Base-by-base conservation (phyloP, 2,113 vertebrate species). In the Archocentrus centrarchus region DNA sequence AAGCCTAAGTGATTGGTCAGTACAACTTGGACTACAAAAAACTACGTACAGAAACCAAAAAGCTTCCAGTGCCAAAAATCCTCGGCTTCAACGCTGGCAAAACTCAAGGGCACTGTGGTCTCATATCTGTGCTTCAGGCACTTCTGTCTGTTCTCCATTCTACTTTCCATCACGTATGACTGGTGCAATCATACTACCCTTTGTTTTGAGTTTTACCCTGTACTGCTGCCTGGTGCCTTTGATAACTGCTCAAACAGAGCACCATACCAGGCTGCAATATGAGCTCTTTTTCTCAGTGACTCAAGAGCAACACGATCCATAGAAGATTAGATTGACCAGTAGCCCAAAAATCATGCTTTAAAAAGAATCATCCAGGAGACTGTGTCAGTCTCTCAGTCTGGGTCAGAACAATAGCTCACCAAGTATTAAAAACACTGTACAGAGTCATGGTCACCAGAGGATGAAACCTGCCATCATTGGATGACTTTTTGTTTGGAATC, bases 381-480 rank as follows among this genome's bases (percentile, higher is more conserved):
- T 2, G 1, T 2, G 5, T 10, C 1, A 0, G 59, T 0, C 59
- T 15, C 14, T 60, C 4, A 2, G 27, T 60, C 30, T 30, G 30
- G 30, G 30, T 30, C 30, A 30, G 30, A 30, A 30, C 30, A 30
- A 30, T 30, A 30, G 30, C 30, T 30, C 30, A 30, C 4, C 27
- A 27, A 27, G 27, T 27, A 27, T 27, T 27, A 27, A 27, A 27
- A 27, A 27, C 27, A 27, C 27, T 27, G 27, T 27, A 27, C 27
- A 27, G 27, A 27, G 30, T 30, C 30, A 30, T 30, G 30, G 30
- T 30, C 30, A 30, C 30, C 30, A 30, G 30, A 30, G 30, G 30
- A 61, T 30, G 32, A 61, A 61, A 61, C 15, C 10, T 41, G 11
- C 39, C 10, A 41, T 9, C 39, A 10, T 41, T 39, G 39, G 39